Conservation (phyloP, 2,113 vertebrate genomes). For the Coreoperca whiteheadi region DNA sequence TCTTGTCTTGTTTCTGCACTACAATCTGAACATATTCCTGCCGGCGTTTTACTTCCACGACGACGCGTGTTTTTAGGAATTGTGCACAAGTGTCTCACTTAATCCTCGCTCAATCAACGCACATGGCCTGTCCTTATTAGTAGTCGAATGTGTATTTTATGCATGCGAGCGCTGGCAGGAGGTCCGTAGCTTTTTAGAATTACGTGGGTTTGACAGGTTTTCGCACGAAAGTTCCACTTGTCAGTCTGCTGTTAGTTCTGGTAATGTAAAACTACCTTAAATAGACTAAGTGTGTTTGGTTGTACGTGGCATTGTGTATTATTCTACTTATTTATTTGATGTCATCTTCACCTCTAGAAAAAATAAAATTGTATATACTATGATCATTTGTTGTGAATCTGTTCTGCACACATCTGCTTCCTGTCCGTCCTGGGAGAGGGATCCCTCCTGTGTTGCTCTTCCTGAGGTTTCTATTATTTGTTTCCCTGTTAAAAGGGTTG, state of each 20-base stretch:
- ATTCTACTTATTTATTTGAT: too few relatives aligned
- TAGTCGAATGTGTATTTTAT: neutral
- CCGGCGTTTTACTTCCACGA: neutral
- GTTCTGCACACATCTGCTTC: too few relatives aligned
- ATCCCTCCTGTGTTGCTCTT: too few relatives aligned
- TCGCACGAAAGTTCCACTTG: slow-evolving; percentile 19
- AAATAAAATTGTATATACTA: too few relatives aligned
- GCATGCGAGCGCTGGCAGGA: neutral
- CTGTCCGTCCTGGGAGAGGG: too few relatives aligned
- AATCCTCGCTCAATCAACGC: rapidly evolving
- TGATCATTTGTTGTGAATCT: too few relatives aligned
- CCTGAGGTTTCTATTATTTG: too few relatives aligned
- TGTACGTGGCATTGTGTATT: too few relatives aligned
- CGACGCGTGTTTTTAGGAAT: neutral
- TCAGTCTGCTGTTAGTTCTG: neutral
- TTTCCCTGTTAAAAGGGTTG: too few relatives aligned
- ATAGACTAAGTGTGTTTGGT: neutral
- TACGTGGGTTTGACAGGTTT: neutral
- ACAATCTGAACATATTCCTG: too few relatives aligned
- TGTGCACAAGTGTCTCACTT: neutral
- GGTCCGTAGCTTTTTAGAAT: slow-evolving; percentile 31
- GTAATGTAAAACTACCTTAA: neutral
- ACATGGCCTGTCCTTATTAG: rapidly evolving
- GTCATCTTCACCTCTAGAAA: too few relatives aligned
- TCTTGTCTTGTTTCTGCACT: too few relatives aligned